Base-by-base conservation (phyloP, 2,113 vertebrate species). In the Machaerirhynchus nigripectus region DNA sequence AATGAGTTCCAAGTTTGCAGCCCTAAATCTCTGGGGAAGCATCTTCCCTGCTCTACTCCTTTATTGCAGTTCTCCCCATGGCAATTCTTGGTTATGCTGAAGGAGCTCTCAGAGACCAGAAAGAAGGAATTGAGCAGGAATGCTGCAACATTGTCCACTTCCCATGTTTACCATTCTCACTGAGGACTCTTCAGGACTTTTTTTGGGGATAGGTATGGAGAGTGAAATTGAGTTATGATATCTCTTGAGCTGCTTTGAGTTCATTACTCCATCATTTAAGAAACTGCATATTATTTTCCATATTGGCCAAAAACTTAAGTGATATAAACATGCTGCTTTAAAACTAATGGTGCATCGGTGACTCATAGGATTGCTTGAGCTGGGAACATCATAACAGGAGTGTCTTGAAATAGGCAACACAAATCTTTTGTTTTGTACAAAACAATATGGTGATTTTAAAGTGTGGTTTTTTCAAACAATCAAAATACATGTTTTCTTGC, bases 401-500 rank as follows among this genome's bases (percentile, higher is more conserved):
- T 85, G 61, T 78, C 75, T 77, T 93, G 96, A 96, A 69, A 93
- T 89, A 82, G 26, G 27, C 75, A 93, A 33, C 26, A 35, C 42
- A 86, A 83, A 90, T 74, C 33, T 92, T 84, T 91, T 81, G n/a
- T 52, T 85, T 68, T 49, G 14, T 79, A 27, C 37, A 69, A 83
- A 94, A 91, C 79, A 94, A 84, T 82, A 49, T 73, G 47, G 30
- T 90, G 88, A 93, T 97, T 97, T 93, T 74, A 92, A 93, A 95
- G 84, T 5, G 5, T 65, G 91, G 73, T 87, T 97, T 96, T 88
- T 89, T 77, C 94, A 95, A 84, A 33, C 63, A 28, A 71, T 93
- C 37, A 40, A 85, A 95, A 59, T 60, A 81, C 14, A 8, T 39
- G 35, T 61, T 89, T 94, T 95, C 59, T 85, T 52, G 35, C 71